These are phyloP conservation scores for Eurosta solidaginis DNA, from an alignment of 1,140 invertebrate genomes.

Conservation along the genomic window DNA sequence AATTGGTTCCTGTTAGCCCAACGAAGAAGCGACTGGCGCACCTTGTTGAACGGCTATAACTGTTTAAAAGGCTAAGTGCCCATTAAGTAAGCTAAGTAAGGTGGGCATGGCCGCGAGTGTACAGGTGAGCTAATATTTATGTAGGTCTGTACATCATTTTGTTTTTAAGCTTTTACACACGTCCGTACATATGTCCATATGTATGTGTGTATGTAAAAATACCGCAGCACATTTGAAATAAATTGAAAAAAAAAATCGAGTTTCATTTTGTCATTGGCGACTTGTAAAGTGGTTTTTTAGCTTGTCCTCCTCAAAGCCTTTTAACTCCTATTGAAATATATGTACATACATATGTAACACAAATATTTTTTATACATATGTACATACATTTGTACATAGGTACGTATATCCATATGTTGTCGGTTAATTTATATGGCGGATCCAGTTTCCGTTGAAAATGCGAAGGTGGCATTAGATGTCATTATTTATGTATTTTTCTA, in stretches of 20 bases:
- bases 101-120: too few species aligned
- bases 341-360: not conserved
- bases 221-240: not conserved
- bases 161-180: too few species aligned
- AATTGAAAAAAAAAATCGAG: not conserved
- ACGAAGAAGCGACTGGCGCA: too few species aligned
- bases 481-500: not conserved
- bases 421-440: not conserved
- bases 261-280: not conserved
- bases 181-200: not conserved
- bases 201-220: not conserved
- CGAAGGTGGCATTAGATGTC: not conserved
- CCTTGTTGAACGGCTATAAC: too few species aligned
- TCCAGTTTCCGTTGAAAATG: not conserved
- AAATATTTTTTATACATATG: not conserved
- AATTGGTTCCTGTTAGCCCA: too few species aligned
- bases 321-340: not conserved
- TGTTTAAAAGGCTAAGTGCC: too few species aligned
- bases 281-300: not conserved
- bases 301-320: constrained; percentile 15
- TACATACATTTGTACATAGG: too few species aligned
- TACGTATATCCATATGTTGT: too few species aligned
- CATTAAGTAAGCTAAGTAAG: too few species aligned
- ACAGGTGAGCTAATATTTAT: too few species aligned
- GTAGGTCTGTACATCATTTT: too few species aligned